Conservation (phyloP, 2,797 vertebrate species). For the Scleropages formosus region DNA sequence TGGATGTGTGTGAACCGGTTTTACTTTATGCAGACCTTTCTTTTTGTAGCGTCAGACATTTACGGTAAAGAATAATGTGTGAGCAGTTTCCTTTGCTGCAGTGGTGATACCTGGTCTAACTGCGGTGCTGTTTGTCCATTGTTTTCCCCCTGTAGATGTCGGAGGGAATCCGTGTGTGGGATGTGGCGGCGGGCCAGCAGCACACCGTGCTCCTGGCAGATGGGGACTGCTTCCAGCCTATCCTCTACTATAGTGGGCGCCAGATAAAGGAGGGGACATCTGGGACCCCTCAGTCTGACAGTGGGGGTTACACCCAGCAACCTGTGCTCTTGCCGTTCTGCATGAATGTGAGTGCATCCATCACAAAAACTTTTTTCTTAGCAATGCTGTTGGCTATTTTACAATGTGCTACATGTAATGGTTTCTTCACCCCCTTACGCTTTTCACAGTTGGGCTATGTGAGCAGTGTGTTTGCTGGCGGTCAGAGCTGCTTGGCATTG, state of each 20-base stretch:
- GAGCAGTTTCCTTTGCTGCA: no score
- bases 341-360: constrained; percentile 75
- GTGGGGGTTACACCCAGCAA: constrained; percentile 67
- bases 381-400: not conserved
- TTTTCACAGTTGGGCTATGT: constrained; percentile 84
- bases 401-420: not conserved
- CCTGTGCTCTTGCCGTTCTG: constrained; percentile 80
- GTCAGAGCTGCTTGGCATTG: constrained; percentile 73
- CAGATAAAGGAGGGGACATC: constrained; percentile 62
- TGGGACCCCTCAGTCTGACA: constrained; percentile 52
- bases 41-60: no score
- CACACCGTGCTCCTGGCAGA: constrained; percentile 89
- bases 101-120: not conserved
- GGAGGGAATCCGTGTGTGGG: constrained; percentile 82
- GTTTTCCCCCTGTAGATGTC: constrained; percentile 67
- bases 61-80: no score
- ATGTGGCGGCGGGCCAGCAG: constrained; percentile 78
- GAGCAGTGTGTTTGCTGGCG: constrained; percentile 83
- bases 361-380: not conserved
- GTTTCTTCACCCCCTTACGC: not conserved
- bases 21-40: no score
- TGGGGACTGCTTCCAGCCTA: constrained; percentile 89
- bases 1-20: no score
- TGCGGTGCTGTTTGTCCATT: constrained; percentile 21
- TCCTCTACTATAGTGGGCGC: constrained; percentile 87